Evolutionary conservation across 23 tunicate species (phyloP).

Genomic region (Aplidium turbinatum): DNA sequence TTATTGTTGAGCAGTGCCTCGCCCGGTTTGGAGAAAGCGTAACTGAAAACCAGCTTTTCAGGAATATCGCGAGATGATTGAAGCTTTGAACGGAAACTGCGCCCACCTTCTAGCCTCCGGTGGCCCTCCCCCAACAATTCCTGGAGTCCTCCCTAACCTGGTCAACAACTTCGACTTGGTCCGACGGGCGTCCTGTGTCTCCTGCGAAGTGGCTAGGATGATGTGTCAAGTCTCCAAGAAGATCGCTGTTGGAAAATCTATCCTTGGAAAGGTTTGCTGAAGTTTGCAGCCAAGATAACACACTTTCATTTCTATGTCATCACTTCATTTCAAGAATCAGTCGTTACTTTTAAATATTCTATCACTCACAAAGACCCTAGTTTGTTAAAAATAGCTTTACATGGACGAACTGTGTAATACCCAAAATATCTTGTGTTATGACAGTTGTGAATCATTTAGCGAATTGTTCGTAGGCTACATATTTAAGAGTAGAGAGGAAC

Average conservation of each 20-base stretch:
- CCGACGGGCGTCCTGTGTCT: constrained; percentile 65
- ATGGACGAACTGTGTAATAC: no score
- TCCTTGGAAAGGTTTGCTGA: constrained; percentile 79
- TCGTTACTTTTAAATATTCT: not conserved
- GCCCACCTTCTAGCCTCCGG: constrained; percentile 15
- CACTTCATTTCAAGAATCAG: not conserved
- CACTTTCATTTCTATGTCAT: not conserved
- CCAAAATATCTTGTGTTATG: no score
- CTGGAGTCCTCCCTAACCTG: constrained; percentile 1
- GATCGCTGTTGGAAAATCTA: constrained; percentile 77
- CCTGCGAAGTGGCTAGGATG: constrained; percentile 68
- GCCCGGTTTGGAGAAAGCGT: no score
- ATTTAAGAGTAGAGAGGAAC: no score
- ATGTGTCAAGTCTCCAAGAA: constrained; percentile 37
- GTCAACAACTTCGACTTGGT: constrained; percentile 35
- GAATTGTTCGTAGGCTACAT: no score
- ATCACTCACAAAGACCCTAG: no score
- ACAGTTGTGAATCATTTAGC: no score
- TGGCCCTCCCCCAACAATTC: not conserved
- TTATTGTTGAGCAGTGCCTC: no score
- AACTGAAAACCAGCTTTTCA: not conserved
- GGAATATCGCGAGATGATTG: constrained; percentile 44
- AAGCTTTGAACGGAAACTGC: constrained; percentile 1
- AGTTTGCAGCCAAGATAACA: not conserved
- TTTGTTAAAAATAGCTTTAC: no score